Percentiles rank a stretch among this genome's conserved stretches.
These are phyloP conservation scores for Catharus bicknelli DNA, from an alignment of 2,113 vertebrate species.

Conservation along the genomic window DNA sequence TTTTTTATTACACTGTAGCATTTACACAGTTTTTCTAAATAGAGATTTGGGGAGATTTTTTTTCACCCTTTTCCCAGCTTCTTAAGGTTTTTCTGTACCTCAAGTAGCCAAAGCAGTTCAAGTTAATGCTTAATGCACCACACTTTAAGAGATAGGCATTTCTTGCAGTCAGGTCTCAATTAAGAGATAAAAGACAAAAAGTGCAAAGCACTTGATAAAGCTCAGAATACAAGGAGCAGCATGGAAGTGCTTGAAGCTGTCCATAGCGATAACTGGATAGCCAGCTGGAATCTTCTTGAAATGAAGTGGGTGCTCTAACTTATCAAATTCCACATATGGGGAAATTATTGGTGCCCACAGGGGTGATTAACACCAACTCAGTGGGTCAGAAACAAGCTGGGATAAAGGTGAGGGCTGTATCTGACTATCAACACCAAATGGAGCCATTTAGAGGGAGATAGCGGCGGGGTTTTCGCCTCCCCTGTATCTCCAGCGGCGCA, in stretches of 20 bases:
- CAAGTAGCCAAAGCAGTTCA: conserved; percentile 88
- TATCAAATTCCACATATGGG: conserved; percentile 97
- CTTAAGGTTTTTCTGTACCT: conserved; percentile 75
- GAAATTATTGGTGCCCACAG: conserved; percentile 96
- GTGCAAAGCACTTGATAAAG: conserved; percentile 93
- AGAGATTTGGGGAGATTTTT: conserved; percentile 80
- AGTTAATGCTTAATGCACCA: conserved; percentile 94
- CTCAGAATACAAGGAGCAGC: conserved; percentile 88
- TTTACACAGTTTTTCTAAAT: conserved; percentile 77
- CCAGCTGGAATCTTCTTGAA: conserved; percentile 86
- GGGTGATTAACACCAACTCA: conserved; percentile 92
- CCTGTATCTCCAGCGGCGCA: conserved; percentile 76
- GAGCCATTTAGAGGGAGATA: conserved; percentile 90
- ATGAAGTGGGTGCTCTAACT: conserved; percentile 94
- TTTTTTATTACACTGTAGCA: conserved; percentile 63
- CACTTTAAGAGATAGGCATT: conserved; percentile 93
- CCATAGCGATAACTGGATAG: conserved; percentile 92
- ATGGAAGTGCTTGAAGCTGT: conserved; percentile 92
- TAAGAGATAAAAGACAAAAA: conserved; percentile 95
- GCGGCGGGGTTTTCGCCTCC: conserved; percentile 62
- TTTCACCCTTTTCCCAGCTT: conserved; percentile 70
- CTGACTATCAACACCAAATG: conserved; percentile 92
- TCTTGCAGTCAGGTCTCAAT: conserved; percentile 94
- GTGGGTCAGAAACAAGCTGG: conserved; percentile 93
- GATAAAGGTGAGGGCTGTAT: conserved; percentile 93